A percentile compares a stretch with the other conserved stretches of the same genome.
These are phyloP conservation scores for Trematocara variabile DNA, from an alignment of 2,113 vertebrate genomes.

Conservation along the genomic window DNA sequence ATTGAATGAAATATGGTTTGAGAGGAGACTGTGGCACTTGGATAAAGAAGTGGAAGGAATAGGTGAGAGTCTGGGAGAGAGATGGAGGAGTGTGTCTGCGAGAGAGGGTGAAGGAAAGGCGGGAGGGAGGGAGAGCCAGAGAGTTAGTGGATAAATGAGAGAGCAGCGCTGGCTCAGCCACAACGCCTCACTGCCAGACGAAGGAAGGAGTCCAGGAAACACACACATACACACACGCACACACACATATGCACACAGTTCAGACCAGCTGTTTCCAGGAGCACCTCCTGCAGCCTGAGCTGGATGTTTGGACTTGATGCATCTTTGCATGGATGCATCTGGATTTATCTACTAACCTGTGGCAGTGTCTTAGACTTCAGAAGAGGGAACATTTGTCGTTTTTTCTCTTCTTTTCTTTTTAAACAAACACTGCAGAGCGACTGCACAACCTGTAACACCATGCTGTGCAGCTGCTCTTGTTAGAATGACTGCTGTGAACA, in stretches of 20 bases:
- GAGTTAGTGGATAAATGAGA: constrained; percentile 49
- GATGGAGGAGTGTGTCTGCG: constrained; percentile 7
- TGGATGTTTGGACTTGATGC: constrained; percentile 23
- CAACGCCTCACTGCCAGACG: constrained; percentile 42
- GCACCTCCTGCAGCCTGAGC: constrained; percentile 23
- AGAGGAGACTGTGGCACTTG: background rate
- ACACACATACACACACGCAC: background rate
- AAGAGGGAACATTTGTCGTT: background rate
- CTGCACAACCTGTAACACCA: constrained; percentile 11
- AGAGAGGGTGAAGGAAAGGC: background rate
- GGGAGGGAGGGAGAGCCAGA: background rate
- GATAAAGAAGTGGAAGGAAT: constrained; percentile 2
- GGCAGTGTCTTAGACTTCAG: background rate
- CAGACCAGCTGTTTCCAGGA: constrained; percentile 53
- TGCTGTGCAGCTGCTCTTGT: background rate
- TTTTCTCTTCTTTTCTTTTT: background rate
- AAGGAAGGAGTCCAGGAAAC: constrained; percentile 38
- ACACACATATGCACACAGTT: background rate
- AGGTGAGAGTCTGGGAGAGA: background rate
- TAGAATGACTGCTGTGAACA: constrained; percentile 29
- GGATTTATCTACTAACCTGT: constrained; percentile 37
- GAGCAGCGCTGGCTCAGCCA: constrained; percentile 54
- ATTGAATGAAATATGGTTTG: background rate
- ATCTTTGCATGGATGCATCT: constrained; percentile 13
- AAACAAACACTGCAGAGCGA: background rate